A percentile compares a stretch with the other conserved stretches of the same genome.
These are phyloP conservation scores for Chrysomela aeneicollis DNA, from an alignment of 2,888 invertebrate species.

Conservation along the genomic window DNA sequence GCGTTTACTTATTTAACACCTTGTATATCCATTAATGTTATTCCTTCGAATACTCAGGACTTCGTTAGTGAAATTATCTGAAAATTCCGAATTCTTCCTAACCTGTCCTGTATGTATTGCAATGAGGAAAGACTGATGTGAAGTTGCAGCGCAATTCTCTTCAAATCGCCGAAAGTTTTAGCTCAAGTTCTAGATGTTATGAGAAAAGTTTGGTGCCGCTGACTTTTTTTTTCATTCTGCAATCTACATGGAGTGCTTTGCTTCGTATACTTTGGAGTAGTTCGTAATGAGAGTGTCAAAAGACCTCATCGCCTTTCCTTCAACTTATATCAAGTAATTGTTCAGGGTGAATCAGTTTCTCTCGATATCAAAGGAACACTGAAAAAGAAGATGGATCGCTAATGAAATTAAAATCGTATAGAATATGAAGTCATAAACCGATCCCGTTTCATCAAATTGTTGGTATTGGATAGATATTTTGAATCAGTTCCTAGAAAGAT, in stretches of 20 bases:
- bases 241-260: constrained; percentile 53
- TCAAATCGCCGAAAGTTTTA: constrained; percentile 24
- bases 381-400: too few species aligned
- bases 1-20: too few species aligned
- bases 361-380: too few species aligned
- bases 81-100: neutral
- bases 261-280: constrained; percentile 45
- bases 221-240: constrained; percentile 53
- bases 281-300: constrained; percentile 40
- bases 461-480: too few species aligned
- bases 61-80: neutral
- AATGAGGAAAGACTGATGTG: neutral
- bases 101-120: neutral
- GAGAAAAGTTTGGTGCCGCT: constrained; percentile 48
- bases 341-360: constrained; percentile 38
- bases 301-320: constrained; percentile 18
- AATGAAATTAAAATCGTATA: too few species aligned
- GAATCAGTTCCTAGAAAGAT: too few species aligned
- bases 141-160: neutral
- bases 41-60: too few species aligned
- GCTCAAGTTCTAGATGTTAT: constrained; percentile 51
- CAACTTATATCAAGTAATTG: constrained; percentile 42
- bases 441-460: too few species aligned
- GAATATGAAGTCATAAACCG: too few species aligned
- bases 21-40: too few species aligned